phyloP scores from a whole-genome alignment of 64 coral and sea anemone genomes.

The Pachyseris speciosa region DNA sequence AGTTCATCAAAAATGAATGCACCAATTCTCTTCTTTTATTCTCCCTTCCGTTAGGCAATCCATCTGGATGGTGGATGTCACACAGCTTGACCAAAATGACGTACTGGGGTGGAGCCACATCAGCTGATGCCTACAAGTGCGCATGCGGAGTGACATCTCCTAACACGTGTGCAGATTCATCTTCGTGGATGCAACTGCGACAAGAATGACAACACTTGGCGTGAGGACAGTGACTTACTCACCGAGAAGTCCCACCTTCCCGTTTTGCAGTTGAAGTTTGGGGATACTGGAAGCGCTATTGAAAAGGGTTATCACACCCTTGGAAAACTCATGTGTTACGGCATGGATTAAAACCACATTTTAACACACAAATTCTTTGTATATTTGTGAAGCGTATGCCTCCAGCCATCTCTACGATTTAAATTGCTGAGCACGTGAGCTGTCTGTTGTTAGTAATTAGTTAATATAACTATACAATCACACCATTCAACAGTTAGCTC shows the following conservation, averaged over 20 bases:
- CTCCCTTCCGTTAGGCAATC: neutral
- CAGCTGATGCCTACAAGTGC: neutral
- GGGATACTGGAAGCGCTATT: neutral
- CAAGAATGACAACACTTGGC: neutral
- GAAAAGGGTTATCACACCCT: neutral
- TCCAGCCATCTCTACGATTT: too few species aligned
- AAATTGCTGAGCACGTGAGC: too few species aligned
- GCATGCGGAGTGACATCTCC: neutral
- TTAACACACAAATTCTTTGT: too few species aligned
- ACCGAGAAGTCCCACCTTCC: neutral
- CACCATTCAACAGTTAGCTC: too few species aligned
- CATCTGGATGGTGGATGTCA: constrained; percentile 50
- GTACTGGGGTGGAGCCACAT: neutral
- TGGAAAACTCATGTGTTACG: neutral
- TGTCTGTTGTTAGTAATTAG: too few species aligned
- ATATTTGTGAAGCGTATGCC: too few species aligned
- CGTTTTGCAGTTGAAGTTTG: neutral
- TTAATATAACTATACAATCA: too few species aligned
- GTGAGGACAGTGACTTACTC: neutral
- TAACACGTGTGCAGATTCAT: neutral
- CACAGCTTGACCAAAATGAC: neutral
- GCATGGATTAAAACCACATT: too few species aligned
- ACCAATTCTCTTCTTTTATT: neutral
- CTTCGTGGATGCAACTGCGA: constrained; percentile 20
- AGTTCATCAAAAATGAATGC: constrained; percentile 37